Evolutionary conservation across 2,797 vertebrate species (phyloP).

Genomic region (Artibeus lituratus): DNA sequence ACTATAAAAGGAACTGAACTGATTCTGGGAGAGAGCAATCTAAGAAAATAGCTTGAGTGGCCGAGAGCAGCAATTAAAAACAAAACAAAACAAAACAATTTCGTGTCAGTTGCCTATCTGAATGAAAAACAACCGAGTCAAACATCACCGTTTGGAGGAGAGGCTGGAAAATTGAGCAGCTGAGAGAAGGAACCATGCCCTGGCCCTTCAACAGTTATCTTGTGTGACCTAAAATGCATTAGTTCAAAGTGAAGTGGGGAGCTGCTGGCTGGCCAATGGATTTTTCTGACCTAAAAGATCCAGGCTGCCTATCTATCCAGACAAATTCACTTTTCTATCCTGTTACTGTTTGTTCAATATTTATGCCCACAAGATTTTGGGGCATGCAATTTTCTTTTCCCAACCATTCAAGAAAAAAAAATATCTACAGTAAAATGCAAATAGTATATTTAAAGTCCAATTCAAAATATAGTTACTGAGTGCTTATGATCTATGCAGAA

Average conservation of each 20-base stretch:
- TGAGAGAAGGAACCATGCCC: background rate
- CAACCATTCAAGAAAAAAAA: background rate
- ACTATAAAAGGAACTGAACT: conserved; percentile 13
- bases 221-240: background rate
- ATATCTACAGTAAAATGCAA: background rate
- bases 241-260: background rate
- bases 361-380: background rate
- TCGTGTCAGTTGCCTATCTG: background rate
- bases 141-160: background rate
- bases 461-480: background rate
- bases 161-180: background rate
- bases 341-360: background rate
- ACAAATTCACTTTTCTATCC: background rate
- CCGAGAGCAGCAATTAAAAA: background rate
- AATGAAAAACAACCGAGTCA: conserved; percentile 5
- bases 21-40: background rate
- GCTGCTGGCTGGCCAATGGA: background rate
- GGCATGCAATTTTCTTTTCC: background rate
- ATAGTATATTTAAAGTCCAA: background rate
- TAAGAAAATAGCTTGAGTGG: conserved; percentile 46
- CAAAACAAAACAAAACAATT: background rate
- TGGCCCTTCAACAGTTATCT: background rate
- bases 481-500: background rate
- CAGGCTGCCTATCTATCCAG: background rate
- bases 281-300: background rate